Base-by-base conservation (phyloP, 2,113 vertebrate species). In the Rhinopomastus cyanomelas region DNA sequence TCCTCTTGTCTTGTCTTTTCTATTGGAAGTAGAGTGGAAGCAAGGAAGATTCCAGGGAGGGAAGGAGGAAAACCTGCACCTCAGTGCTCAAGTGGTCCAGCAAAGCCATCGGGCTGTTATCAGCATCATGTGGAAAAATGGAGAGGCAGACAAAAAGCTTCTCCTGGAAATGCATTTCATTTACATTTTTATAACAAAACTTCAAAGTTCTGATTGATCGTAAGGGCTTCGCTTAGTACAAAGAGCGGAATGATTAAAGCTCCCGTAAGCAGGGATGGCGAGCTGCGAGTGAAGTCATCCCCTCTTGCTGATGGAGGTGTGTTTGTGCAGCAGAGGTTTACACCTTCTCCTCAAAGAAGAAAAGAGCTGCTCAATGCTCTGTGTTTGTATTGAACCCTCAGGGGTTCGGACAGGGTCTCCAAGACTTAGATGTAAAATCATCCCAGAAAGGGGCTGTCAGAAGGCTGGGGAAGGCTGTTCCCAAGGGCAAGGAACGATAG, bases 141-240 rank as follows among this genome's bases (percentile, higher is more conserved):
- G 80, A 68, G 60, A 57, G 71, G 80, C 39, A 32, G 82, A 32
- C 84, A 56, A 60, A 86, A 86, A 75, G 53, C 84, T 74, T 83
- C 56, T 30, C 60, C 85, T 85, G 82, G 85, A 81, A 77, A 53
- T 46, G 59, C 87, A 87, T 78, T 85, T 80, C 76, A 88, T 88
- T 90, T 85, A 19, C 85, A 90, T 88, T 90, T 91, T 91, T 74
- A 91, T 92, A 80, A 39, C 56, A 76, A 21, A 79, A 51, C 85
- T 90, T 94, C 92, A 88, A 75, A 91, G 91, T 37, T 71, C 88
- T 82, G 92, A 53, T 36, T 84, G 88, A 94, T 85, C 88, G 26
- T 49, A 73, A 89, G 91, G 87, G 34, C 75, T 56, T 16, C 10
- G 6, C 49, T 60, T n/a, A 56, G 66, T 52, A 92, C 93, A 84